Evolutionary conservation across 2,113 vertebrate genomes (phyloP), one percentile per base, ranked within the genome.

Genomic region (Nothocercus nigrocapillus): DNA sequence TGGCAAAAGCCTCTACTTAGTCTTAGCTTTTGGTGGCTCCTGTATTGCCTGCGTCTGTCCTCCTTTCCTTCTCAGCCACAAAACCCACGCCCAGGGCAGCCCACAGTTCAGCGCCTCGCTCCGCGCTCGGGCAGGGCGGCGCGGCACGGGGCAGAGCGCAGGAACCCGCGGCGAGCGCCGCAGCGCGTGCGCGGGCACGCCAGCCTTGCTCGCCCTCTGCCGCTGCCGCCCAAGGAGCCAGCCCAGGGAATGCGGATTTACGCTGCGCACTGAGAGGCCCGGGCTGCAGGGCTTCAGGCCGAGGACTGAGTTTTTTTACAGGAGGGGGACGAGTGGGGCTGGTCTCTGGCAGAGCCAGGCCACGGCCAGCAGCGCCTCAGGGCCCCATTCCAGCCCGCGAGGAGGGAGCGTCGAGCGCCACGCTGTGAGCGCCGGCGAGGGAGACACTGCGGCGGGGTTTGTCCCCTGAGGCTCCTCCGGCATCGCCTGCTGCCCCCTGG

Each of bases 401-500:
- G 0, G 0, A 16, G 20, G 36, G 38, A 51, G 36, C 11, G 58
- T 11, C 11, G 22, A 30, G 42, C 34, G 5, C 19, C 25, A 45
- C 84, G 36, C 53, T 63, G 13, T 44, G 36, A 42, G 59, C 36
- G 34, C 11, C 70, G 38, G 30, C 82, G 63, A 70, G 25, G 49
- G 36, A 62, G 6, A 70, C 24, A 78, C 25, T 38, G 42, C 38
- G 30, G 42, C n/a, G 36, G 49, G 81, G 49, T 53, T 38, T 1
- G 68, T 56, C 6, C 16, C 59, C n/a, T 84, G 61, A 59, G 27
- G 38, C 25, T 82, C 89, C 47, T 22, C 47, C n/a, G 75, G 32
- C 40, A 67, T 47, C 49, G 5, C 30, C 25, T 62, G 8, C 4
- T 27, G 7, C 30, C 85, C 25, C 38, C 62, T 36, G 40, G 13